Conservation (phyloP, 2,797 vertebrate genomes). For the Enteromius argenteus region DNA sequence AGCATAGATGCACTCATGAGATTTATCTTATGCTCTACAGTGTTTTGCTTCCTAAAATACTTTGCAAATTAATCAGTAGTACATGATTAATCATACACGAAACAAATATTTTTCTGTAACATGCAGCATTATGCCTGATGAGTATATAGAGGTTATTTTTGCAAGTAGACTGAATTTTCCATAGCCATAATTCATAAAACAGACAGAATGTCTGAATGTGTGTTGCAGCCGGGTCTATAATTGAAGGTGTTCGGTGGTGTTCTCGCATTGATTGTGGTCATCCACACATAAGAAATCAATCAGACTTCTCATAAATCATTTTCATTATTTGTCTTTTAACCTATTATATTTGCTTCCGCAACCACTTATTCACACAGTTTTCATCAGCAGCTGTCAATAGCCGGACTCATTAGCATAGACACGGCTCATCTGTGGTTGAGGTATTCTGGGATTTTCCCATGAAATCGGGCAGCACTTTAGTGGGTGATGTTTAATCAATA, state of each 20-base stretch:
- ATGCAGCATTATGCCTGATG: neutral
- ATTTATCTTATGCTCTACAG: conserved; percentile 33
- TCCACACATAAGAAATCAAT: conserved; percentile 30
- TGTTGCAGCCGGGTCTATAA: neutral
- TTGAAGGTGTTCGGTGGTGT: neutral
- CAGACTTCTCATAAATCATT: conserved; percentile 35
- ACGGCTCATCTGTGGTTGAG: conserved; percentile 6
- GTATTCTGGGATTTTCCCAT: conserved; percentile 17
- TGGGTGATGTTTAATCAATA: conserved; percentile 47
- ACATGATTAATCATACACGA: neutral
- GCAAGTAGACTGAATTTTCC: neutral
- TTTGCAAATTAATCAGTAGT: conserved; percentile 10
- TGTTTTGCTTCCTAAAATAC: conserved; percentile 19
- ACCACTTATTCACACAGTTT: neutral
- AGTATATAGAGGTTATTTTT: neutral
- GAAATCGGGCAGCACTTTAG: neutral
- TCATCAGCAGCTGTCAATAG: neutral
- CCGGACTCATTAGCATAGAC: neutral
- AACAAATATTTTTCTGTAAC: conserved; percentile 4
- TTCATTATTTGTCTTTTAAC: conserved; percentile 10
- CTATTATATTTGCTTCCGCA: conserved; percentile 15
- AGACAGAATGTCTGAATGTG: neutral
- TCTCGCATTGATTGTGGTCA: conserved; percentile 18
- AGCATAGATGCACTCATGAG: conserved; percentile 30
- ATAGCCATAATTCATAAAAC: neutral